A percentile compares a stretch with the other conserved stretches of the same genome.
Conservation (phyloP, 35 echinoderm and acorn worm species). For the Diadema setosum region DNA sequence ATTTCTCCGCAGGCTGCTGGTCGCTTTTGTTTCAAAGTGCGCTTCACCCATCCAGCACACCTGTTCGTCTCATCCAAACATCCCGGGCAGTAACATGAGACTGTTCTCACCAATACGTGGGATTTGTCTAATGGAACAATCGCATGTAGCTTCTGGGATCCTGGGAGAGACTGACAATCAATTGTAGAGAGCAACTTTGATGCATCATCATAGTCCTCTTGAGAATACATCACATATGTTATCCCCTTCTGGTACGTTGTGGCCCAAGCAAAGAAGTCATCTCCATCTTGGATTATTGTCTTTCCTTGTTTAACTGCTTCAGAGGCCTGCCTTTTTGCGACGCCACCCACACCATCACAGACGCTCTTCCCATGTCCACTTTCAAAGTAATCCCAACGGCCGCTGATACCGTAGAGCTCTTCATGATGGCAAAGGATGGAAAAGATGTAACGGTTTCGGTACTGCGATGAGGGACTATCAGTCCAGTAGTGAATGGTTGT, state of each 20-base stretch:
- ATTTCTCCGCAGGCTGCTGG: too few species aligned
- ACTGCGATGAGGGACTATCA: constrained; percentile 66
- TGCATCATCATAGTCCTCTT: constrained; percentile 29
- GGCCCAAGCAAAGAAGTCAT: constrained; percentile 29
- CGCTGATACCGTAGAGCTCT: constrained; percentile 14
- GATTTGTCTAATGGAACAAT: not conserved
- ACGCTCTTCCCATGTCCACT: constrained; percentile 47
- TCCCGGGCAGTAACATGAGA: constrained; percentile 31
- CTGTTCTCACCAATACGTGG: not conserved
- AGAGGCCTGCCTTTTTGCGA: constrained; percentile 10
- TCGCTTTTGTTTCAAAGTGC: not conserved
- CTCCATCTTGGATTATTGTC: constrained; percentile 34
- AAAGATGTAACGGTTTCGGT: constrained; percentile 56
- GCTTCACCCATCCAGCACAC: constrained; percentile 40
- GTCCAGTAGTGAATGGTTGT: constrained; percentile 48
- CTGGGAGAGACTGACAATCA: constrained; percentile 19
- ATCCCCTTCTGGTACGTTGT: not conserved
- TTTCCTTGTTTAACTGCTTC: constrained; percentile 50
- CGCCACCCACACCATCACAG: constrained; percentile 39
- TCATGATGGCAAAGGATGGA: not conserved
- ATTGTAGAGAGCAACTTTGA: not conserved
- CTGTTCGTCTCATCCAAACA: constrained; percentile 10
- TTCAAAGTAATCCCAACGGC: constrained; percentile 59
- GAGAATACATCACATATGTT: constrained; percentile 39
- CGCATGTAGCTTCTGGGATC: constrained; percentile 49